Evolutionary conservation across 1,140 invertebrate species (phyloP).

Genomic region (Caenorhabditis inopinata): DNA sequence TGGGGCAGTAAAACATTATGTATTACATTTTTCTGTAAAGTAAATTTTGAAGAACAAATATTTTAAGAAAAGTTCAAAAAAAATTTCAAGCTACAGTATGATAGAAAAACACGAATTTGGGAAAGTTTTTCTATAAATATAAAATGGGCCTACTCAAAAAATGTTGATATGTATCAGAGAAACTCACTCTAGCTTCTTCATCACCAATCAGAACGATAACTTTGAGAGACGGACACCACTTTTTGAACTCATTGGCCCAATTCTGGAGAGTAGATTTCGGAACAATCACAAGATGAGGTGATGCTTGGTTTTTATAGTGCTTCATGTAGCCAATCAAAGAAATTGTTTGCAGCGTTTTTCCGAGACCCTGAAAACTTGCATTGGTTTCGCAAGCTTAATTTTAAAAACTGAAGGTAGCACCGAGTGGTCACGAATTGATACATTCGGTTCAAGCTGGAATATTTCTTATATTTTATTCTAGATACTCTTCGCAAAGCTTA

Average conservation of each 20-base stretch:
- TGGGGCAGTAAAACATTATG: conserved; percentile 89
- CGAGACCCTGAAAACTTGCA: conserved; percentile 79
- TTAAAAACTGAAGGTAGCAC: too few species aligned
- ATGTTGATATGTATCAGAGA: too few species aligned
- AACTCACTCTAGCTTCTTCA: conserved; percentile 80
- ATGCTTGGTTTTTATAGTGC: conserved; percentile 87
- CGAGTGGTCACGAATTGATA: too few species aligned
- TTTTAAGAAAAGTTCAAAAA: neutral
- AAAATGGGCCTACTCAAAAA: too few species aligned
- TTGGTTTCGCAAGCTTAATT: too few species aligned
- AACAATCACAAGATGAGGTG: conserved; percentile 98
- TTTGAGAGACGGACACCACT: conserved; percentile 90
- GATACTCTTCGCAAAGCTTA: too few species aligned
- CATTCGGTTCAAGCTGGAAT: too few species aligned
- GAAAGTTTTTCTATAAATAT: too few species aligned
- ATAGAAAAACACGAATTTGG: too few species aligned
- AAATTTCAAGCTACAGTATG: too few species aligned
- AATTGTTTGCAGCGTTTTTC: conserved; percentile 98
- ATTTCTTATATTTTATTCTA: too few species aligned
- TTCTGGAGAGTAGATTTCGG: conserved; percentile 97
- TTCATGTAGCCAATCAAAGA: conserved; percentile 98
- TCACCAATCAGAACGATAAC: conserved; percentile 95
- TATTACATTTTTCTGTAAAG: conserved; percentile 78
- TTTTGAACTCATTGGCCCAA: conserved; percentile 97
- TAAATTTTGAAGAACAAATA: neutral